phyloP scores from a whole-genome alignment of 2,888 invertebrate species.

The Torymus texanus region DNA sequence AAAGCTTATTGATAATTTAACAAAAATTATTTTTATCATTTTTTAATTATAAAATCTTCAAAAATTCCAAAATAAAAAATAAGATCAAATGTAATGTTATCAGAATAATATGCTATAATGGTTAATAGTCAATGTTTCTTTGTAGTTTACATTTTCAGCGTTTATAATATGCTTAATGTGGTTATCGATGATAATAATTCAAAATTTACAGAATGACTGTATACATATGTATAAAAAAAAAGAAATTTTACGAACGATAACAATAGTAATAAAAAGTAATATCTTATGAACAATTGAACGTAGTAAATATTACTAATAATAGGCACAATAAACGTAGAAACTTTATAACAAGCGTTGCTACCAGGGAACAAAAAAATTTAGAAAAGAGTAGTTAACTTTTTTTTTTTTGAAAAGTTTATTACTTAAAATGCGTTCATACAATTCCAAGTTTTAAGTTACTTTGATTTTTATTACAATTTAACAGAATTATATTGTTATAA shows the following conservation, averaged over 20 bases:
- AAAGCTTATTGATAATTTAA: conserved; percentile 19
- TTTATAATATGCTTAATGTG: conserved; percentile 3
- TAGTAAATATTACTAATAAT: conserved; percentile 71
- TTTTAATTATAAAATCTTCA: no score
- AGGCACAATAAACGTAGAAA: conserved; percentile 73
- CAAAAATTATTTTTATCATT: conserved; percentile 6
- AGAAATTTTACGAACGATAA: conserved; percentile 37
- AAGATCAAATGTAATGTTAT: no score
- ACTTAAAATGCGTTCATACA: conserved; percentile 67
- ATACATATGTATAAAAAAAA: conserved; percentile 43
- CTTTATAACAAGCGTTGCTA: conserved; percentile 70
- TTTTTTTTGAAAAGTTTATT: conserved; percentile 67
- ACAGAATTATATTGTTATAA: conserved; percentile 32
- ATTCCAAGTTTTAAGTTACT: conserved; percentile 59
- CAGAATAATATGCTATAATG: not conserved
- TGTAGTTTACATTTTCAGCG: conserved; percentile 6
- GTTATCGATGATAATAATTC: conserved; percentile 10
- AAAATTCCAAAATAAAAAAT: no score
- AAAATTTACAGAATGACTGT: conserved; percentile 44
- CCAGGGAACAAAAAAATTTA: conserved; percentile 70
- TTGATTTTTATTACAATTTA: conserved; percentile 58
- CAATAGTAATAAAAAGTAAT: conserved; percentile 58
- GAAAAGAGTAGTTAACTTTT: conserved; percentile 57
- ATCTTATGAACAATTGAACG: conserved; percentile 55
- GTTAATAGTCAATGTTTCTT: conserved; percentile 28